These are phyloP conservation scores for Halocaridina rubra DNA, from an alignment of 2,888 invertebrate species.

Conservation along the genomic window DNA sequence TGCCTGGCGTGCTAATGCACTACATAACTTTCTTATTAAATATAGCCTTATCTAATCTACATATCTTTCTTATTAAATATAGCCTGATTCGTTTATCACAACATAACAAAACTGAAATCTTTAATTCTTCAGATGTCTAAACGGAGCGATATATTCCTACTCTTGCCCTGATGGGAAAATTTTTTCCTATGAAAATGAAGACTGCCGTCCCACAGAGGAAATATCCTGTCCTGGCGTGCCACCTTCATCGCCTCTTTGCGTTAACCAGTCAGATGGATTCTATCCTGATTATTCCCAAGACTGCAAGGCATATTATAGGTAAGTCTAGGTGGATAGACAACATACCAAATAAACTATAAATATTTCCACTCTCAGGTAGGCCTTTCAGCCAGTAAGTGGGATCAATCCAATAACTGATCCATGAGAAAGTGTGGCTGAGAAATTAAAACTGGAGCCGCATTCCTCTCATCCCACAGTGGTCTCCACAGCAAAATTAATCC, in stretches of 20 bases:
- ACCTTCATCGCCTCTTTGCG: slow-evolving; percentile 37
- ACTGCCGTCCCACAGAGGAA: slow-evolving; percentile 41
- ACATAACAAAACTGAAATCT: too few species aligned
- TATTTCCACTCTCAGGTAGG: too few species aligned
- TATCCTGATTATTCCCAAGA: slow-evolving; percentile 52
- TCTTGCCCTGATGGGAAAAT: slow-evolving; percentile 30
- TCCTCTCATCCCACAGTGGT: too few species aligned
- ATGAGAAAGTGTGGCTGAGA: too few species aligned
- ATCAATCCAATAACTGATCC: too few species aligned
- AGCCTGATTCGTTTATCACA: too few species aligned
- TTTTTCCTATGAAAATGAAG: slow-evolving; percentile 35
- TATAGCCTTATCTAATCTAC: neutral
- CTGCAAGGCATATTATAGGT: slow-evolving; percentile 59
- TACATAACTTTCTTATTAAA: neutral
- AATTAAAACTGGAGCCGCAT: too few species aligned
- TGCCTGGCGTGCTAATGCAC: neutral
- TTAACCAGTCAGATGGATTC: slow-evolving; percentile 57
- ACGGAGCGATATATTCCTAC: slow-evolving; percentile 59
- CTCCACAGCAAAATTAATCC: too few species aligned
- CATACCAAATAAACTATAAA: too few species aligned
- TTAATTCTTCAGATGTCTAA: slow-evolving; percentile 38
- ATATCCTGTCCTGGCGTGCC: slow-evolving; percentile 45
- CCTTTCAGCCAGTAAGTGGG: too few species aligned
- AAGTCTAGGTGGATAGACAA: too few species aligned
- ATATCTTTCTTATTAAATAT: neutral